Percentiles rank a stretch among this genome's conserved stretches.
Conservation (phyloP, 2,113 vertebrate genomes). For the Plecturocebus donacophilus region DNA sequence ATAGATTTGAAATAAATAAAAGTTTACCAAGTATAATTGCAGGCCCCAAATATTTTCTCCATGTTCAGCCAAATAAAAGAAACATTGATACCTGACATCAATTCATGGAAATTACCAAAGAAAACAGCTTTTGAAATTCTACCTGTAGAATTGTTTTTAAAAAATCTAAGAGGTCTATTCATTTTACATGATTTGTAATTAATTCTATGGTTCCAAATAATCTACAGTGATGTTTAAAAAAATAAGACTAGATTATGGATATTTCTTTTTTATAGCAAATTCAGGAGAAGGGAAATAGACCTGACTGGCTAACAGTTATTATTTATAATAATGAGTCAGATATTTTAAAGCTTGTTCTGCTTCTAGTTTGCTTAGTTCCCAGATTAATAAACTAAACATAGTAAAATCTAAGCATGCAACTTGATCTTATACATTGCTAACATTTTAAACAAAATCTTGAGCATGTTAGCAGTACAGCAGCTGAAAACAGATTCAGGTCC, state of each 20-base stretch:
- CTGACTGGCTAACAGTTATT: neutral
- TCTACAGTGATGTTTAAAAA: neutral
- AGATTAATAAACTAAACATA: slow-evolving; percentile 52
- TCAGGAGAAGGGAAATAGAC: slow-evolving; percentile 19
- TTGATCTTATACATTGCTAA: slow-evolving; percentile 44
- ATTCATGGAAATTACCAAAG: slow-evolving; percentile 46
- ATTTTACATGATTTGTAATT: neutral
- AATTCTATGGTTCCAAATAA: slow-evolving; percentile 29
- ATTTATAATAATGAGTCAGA: slow-evolving; percentile 38
- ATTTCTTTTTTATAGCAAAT: slow-evolving; percentile 15
- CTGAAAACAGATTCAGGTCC: neutral
- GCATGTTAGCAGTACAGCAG: neutral
- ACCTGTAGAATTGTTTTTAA: neutral
- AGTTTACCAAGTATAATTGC: neutral
- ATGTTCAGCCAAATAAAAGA: slow-evolving; percentile 41
- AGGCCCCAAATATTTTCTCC: neutral
- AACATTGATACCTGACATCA: neutral
- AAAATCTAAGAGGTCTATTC: neutral
- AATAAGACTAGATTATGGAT: neutral
- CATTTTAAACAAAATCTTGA: slow-evolving; percentile 49
- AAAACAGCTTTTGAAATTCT: slow-evolving; percentile 40
- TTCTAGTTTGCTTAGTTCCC: slow-evolving; percentile 44
- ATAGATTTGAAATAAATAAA: slow-evolving; percentile 23
- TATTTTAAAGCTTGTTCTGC: slow-evolving; percentile 44
- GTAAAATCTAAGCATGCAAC: slow-evolving; percentile 45